Evolutionary conservation across 2,888 invertebrate species (phyloP).

Genomic region (Boloria euphrosyne): DNA sequence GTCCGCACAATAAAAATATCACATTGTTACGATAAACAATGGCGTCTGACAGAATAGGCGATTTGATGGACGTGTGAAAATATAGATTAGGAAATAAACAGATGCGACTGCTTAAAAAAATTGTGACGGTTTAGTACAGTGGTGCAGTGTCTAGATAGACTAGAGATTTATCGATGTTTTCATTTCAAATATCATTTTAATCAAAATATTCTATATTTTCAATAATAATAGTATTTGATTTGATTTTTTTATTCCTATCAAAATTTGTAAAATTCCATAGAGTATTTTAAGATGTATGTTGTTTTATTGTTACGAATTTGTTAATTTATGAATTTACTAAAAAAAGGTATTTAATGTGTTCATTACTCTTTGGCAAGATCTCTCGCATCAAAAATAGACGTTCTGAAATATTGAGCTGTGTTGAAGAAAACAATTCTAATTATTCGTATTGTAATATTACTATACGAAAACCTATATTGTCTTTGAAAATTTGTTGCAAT

Average conservation of each 20-base stretch:
- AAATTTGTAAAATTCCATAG: too few species aligned
- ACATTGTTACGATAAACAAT: slow-evolving; percentile 81
- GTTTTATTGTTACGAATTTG: not conserved
- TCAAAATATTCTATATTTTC: too few species aligned
- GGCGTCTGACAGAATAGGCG: slow-evolving; percentile 66
- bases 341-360: slow-evolving; percentile 6
- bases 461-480: not conserved
- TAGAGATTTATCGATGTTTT: too few species aligned
- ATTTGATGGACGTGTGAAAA: slow-evolving; percentile 66
- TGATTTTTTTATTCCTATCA: too few species aligned
- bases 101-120: slow-evolving; percentile 8
- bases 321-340: not conserved
- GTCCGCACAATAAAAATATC: slow-evolving; percentile 70
- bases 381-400: slow-evolving; percentile 68
- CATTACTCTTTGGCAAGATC: slow-evolving; percentile 62
- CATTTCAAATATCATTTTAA: too few species aligned
- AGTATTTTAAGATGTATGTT: too few species aligned
- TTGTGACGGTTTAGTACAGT: too few species aligned
- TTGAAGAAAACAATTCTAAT: slow-evolving; percentile 78
- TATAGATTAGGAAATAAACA: slow-evolving; percentile 50
- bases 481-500: not conserved
- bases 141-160: too few species aligned
- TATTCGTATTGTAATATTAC: slow-evolving; percentile 56
- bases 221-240: too few species aligned
- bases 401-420: slow-evolving; percentile 76